Evolutionary conservation across 2,888 invertebrate genomes (phyloP).

Genomic region (Hemithea aestivaria): DNA sequence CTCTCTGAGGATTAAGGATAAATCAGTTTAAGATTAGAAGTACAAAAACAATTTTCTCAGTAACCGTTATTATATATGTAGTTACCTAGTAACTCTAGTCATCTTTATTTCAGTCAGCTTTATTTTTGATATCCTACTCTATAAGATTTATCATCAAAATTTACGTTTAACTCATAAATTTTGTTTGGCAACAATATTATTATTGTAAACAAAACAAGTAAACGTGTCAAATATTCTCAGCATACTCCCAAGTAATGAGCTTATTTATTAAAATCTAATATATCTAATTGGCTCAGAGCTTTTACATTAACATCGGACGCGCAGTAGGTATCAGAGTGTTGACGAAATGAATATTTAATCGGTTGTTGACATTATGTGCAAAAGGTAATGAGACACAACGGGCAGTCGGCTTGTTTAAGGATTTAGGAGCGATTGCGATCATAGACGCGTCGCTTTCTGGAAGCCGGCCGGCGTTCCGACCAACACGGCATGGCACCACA

Average conservation of each 20-base stretch:
- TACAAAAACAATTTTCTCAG: too few species aligned
- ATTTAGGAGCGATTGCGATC: constrained; percentile 43
- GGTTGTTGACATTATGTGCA: constrained; percentile 54
- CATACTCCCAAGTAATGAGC: too few species aligned
- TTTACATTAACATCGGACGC: constrained; percentile 5
- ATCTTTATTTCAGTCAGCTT: neutral
- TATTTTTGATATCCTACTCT: neutral
- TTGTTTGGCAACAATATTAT: constrained; percentile 5
- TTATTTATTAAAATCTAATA: too few species aligned
- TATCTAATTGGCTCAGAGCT: too few species aligned
- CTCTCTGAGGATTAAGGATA: too few species aligned
- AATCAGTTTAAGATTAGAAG: too few species aligned
- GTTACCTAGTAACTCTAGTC: too few species aligned
- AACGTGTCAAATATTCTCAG: too few species aligned
- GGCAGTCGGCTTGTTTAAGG: constrained; percentile 45
- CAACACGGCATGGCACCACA: constrained; percentile 25
- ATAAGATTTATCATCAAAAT: neutral
- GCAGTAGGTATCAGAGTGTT: constrained; percentile 26
- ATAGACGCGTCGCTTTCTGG: constrained; percentile 32
- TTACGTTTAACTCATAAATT: too few species aligned
- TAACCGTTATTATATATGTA: too few species aligned
- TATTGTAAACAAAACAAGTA: too few species aligned
- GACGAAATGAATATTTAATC: constrained; percentile 51
- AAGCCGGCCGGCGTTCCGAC: constrained; percentile 55
- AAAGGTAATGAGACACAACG: constrained; percentile 56